Percentiles rank a stretch among this genome's conserved stretches.
Conservation (phyloP, 2,797 vertebrate species). For the Gymnoscopelus microlampas region DNA sequence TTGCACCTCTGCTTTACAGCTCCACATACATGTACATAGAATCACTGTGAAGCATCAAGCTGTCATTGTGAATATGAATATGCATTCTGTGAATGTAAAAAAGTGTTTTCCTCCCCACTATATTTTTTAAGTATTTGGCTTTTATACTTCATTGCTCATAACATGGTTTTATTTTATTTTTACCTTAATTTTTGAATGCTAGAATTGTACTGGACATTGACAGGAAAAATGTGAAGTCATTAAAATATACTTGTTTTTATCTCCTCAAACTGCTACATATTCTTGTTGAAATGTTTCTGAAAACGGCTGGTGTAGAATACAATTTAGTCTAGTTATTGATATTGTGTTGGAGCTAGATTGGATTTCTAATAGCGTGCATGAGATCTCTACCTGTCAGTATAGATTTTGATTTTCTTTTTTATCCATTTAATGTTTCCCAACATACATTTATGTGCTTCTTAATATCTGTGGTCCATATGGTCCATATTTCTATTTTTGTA, state of each 20-base stretch:
- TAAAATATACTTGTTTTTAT: not conserved
- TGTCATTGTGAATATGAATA: constrained; percentile 59
- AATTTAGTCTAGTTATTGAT: constrained; percentile 13
- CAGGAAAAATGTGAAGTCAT: not conserved
- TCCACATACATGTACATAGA: constrained; percentile 23
- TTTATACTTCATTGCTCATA: constrained; percentile 25
- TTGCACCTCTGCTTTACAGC: not conserved
- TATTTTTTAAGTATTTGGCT: constrained; percentile 26
- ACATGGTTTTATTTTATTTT: not conserved
- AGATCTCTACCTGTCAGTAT: constrained; percentile 7
- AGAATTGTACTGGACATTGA: constrained; percentile 26
- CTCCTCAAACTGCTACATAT: not conserved
- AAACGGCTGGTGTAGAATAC: not conserved
- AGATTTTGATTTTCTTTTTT: constrained; percentile 8
- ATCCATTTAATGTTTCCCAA: not conserved
- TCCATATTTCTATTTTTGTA: constrained; percentile 19
- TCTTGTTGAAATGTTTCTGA: constrained; percentile 5
- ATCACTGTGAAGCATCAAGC: constrained; percentile 11
- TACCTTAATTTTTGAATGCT: constrained; percentile 12
- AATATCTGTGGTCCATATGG: not conserved
- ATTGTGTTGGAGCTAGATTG: constrained; percentile 14
- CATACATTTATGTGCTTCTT: constrained; percentile 6
- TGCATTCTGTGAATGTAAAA: constrained; percentile 86
- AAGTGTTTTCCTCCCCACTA: constrained; percentile 32
- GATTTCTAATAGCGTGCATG: not conserved